phyloP scores from a whole-genome alignment of 2,888 invertebrate species.

The Macropis europaea region DNA sequence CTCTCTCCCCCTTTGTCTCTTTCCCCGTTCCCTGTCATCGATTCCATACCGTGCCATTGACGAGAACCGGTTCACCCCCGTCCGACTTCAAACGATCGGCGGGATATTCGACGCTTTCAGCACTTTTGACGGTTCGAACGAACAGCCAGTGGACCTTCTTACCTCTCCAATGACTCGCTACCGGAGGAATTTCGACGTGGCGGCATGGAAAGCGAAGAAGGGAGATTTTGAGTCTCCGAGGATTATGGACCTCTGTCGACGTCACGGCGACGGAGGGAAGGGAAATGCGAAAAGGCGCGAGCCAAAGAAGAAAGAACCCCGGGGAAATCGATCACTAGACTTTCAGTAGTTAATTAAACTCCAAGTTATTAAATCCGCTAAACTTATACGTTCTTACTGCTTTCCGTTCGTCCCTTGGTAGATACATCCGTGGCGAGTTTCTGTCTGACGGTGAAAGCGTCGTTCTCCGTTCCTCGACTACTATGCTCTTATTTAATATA shows the following conservation, averaged over 20 bases:
- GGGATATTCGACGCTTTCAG: conserved; percentile 42
- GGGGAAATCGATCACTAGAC: conserved; percentile 74
- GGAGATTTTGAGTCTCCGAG: conserved; percentile 47
- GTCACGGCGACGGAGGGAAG: conserved; percentile 29
- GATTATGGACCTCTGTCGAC: conserved; percentile 54
- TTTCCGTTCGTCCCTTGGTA: conserved; percentile 2
- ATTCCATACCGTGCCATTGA: conserved; percentile 34
- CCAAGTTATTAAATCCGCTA: conserved; percentile 76
- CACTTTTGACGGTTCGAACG: conserved; percentile 42
- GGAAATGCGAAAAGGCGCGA: conserved; percentile 25
- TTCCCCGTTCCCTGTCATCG: conserved; percentile 9
- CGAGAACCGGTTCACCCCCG: conserved; percentile 3
- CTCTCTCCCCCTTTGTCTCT: neutral
- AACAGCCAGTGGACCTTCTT: conserved; percentile 30
- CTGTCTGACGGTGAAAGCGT: too few relatives aligned
- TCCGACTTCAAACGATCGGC: conserved; percentile 35
- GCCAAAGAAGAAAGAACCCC: conserved; percentile 53
- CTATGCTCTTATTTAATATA: too few relatives aligned
- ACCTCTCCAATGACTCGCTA: conserved; percentile 17
- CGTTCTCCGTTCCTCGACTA: too few relatives aligned
- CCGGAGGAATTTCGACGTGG: conserved; percentile 45
- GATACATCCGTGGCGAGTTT: neutral
- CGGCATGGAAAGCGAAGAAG: conserved; percentile 10
- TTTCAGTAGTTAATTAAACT: conserved; percentile 77
- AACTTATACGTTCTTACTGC: conserved; percentile 58